Evolutionary conservation across 2,797 vertebrate species (phyloP).

Genomic region (Cossypha heuglini): DNA sequence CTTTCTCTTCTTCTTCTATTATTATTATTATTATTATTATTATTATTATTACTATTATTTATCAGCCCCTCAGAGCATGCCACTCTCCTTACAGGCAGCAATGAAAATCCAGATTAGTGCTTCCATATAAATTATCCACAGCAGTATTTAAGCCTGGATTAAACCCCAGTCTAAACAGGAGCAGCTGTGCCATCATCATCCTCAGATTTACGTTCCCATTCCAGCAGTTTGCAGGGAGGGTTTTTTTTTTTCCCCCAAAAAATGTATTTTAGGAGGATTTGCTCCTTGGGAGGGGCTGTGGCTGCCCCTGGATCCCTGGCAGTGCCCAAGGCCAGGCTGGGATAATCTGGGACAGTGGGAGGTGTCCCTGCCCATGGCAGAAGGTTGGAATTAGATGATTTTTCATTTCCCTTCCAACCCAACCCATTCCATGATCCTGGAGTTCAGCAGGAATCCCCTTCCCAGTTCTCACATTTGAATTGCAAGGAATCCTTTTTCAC

Average conservation of each 20-base stretch:
- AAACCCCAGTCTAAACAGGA: neutral
- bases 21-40: too few species aligned
- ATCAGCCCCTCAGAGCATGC: neutral
- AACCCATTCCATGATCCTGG: neutral
- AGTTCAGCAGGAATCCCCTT: neutral
- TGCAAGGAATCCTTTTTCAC: neutral
- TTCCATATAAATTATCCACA: fast-evolving
- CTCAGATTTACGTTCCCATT: neutral
- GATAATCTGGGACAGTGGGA: neutral
- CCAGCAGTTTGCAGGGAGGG: neutral
- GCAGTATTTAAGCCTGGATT: neutral
- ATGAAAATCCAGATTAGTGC: neutral
- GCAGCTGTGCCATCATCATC: neutral
- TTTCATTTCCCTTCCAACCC: neutral
- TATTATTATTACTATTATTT: neutral
- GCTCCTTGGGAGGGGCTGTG: neutral
- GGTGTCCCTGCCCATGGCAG: neutral
- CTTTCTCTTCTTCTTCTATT: too few species aligned
- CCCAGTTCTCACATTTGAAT: neutral
- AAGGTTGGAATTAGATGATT: too few species aligned
- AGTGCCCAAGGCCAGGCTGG: neutral
- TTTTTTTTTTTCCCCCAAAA: neutral
- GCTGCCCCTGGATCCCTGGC: neutral
- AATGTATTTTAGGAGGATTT: neutral
- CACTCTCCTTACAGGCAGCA: neutral